Conservation (phyloP, 2,797 vertebrate species). For the Pterois miles region DNA sequence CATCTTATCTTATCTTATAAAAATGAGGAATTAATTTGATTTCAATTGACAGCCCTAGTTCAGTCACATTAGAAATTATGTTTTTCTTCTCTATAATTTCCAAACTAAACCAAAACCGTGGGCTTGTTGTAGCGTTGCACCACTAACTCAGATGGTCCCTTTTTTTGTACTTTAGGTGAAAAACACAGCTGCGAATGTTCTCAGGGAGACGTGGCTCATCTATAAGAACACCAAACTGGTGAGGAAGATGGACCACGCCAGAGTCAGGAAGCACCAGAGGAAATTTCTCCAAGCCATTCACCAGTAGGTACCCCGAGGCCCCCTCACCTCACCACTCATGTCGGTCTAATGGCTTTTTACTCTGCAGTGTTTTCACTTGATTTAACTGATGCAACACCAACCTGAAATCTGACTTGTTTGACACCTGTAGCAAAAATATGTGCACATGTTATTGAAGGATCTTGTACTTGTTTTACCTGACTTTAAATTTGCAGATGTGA, state of each 20-base stretch:
- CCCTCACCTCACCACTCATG: neutral
- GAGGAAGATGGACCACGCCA: constrained; percentile 98
- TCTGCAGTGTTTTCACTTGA: constrained; percentile 30
- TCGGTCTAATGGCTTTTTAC: neutral
- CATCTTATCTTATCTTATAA: no score
- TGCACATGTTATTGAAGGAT: constrained; percentile 22
- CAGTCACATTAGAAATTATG: neutral
- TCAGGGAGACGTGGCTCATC: constrained; percentile 99
- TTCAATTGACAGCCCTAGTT: neutral
- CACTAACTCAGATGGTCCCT: neutral
- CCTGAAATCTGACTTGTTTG: constrained; percentile 88
- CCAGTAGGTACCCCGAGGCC: constrained; percentile 90
- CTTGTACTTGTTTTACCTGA: constrained; percentile 18
- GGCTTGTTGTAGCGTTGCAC: neutral
- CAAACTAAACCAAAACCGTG: neutral
- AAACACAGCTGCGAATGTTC: constrained; percentile 99
- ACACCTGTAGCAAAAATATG: constrained; percentile 86
- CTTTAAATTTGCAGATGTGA: constrained; percentile 41
- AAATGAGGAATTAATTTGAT: no score
- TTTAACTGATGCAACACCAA: constrained; percentile 35
- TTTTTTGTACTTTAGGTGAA: constrained; percentile 88
- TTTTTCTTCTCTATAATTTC: neutral
- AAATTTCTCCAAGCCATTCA: constrained; percentile 99
- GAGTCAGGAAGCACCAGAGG: constrained; percentile 99
- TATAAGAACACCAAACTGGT: constrained; percentile 99